Evolutionary conservation across 2,888 invertebrate species (phyloP).

Genomic region (Athrips mouffetella): DNA sequence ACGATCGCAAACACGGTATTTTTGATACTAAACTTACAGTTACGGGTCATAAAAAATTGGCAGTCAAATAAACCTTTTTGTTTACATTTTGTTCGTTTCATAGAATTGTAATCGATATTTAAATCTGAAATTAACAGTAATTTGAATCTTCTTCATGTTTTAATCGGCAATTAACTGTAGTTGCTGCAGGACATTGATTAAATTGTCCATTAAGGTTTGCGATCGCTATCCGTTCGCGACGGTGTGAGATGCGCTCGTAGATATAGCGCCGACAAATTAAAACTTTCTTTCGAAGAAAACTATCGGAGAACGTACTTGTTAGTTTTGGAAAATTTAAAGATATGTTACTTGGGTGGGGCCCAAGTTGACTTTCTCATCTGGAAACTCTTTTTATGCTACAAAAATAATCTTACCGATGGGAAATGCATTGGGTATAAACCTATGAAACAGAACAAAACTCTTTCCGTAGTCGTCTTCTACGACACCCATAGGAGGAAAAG

Average conservation of each 20-base stretch:
- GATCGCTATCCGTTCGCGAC: conserved; percentile 17
- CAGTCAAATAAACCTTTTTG: neutral
- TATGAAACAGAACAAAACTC: no score
- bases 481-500: no score
- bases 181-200: conserved; percentile 20
- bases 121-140: no score
- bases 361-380: no score
- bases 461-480: no score
- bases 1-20: neutral
- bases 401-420: no score
- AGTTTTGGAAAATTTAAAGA: neutral
- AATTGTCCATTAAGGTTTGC: conserved; percentile 18
- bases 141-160: no score
- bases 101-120: neutral
- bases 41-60: neutral
- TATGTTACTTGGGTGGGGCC: no score
- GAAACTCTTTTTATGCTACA: no score
- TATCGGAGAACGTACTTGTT: neutral
- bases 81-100: neutral
- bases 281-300: conserved; percentile 18
- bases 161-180: conserved; percentile 7
- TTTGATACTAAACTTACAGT: neutral
- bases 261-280: conserved; percentile 23
- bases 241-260: conserved; percentile 21
- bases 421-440: no score